A percentile compares a stretch with the other conserved stretches of the same genome.
These are phyloP conservation scores for Nasonovia ribisnigri DNA, from an alignment of 2,888 invertebrate genomes.

Conservation along the genomic window DNA sequence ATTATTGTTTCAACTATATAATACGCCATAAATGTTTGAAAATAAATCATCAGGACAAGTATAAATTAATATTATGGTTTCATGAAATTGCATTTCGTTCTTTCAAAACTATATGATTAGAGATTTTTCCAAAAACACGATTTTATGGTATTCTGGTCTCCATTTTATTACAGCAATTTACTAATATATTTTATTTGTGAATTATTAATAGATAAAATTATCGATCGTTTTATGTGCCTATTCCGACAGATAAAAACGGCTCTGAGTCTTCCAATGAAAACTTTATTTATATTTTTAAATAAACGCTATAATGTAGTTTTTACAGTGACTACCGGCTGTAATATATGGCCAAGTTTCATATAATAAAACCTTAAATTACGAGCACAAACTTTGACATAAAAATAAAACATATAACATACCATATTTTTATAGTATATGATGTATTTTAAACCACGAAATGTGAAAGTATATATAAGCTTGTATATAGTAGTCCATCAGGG, in stretches of 20 bases:
- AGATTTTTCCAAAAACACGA: background rate
- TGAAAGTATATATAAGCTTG: too few relatives aligned
- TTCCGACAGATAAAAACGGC: background rate
- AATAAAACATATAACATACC: background rate
- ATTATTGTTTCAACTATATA: background rate
- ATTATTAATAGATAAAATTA: background rate
- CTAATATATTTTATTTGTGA: background rate
- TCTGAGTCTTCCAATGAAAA: background rate
- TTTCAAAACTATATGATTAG: background rate
- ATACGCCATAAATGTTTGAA: background rate
- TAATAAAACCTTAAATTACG: background rate
- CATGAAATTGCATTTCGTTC: background rate
- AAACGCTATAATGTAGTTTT: background rate
- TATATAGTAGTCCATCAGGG: too few relatives aligned
- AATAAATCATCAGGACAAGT: background rate
- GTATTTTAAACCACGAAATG: too few relatives aligned
- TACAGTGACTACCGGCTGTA: background rate
- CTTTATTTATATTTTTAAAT: background rate
- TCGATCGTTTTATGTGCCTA: background rate
- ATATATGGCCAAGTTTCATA: background rate
- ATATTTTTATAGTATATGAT: background rate
- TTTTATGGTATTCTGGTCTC: background rate
- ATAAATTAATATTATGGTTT: background rate
- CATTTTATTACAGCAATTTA: background rate
- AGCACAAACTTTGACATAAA: slow-evolving; percentile 6